These are phyloP conservation scores for Ctenoplectra terminalis DNA, from an alignment of 1,140 invertebrate genomes.

Conservation along the genomic window DNA sequence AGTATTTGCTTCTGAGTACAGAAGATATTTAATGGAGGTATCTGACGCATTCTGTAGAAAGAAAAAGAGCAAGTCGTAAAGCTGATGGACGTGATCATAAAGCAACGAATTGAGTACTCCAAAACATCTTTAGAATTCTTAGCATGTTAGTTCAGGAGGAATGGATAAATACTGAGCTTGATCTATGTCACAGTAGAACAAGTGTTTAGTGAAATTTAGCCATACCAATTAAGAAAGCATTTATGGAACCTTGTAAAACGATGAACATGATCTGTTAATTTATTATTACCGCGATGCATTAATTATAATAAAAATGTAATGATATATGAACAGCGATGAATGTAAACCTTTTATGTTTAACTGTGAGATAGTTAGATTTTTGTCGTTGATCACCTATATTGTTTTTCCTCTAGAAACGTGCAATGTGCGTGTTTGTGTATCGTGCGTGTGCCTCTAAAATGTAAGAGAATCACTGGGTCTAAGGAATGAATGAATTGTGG, in stretches of 20 bases:
- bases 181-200: constrained; percentile 38
- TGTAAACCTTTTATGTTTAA: constrained; percentile 36
- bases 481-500: neutral
- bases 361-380: constrained; percentile 7
- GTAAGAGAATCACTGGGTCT: constrained; percentile 16
- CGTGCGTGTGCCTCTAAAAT: constrained; percentile 26
- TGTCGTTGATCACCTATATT: neutral
- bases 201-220: constrained; percentile 38
- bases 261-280: constrained; percentile 11
- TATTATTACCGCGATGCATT: constrained; percentile 43
- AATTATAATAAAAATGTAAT: constrained; percentile 46
- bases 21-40: neutral
- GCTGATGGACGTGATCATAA: neutral
- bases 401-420: constrained; percentile 17
- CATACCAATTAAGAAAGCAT: too few relatives aligned
- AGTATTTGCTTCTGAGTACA: neutral
- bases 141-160: too few relatives aligned
- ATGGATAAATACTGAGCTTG: constrained; percentile 36
- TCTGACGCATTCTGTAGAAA: neutral
- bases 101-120: neutral
- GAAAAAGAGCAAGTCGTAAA: neutral
- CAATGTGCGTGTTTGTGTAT: too few relatives aligned
- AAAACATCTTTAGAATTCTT: neutral
- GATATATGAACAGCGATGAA: neutral
- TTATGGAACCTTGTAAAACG: neutral